phyloP scores from a whole-genome alignment of 2,113 vertebrate species.

The Pterocles orientalis region DNA sequence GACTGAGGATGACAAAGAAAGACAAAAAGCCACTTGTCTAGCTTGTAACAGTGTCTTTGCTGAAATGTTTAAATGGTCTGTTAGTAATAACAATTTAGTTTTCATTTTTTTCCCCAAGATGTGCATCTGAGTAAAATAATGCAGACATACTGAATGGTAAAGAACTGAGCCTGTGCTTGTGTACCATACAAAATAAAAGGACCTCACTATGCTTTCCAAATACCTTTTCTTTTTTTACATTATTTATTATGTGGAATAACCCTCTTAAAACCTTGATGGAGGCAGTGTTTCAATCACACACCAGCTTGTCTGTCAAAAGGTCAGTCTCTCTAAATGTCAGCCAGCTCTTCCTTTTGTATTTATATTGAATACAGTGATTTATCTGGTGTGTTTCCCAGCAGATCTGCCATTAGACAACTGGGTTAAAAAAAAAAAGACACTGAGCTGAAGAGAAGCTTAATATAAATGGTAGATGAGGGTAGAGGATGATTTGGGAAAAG shows the following conservation, averaged over 20 bases:
- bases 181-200: neutral
- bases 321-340: conserved; percentile 45
- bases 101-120: neutral
- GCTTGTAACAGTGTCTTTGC: neutral
- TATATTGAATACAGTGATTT: neutral
- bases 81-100: neutral
- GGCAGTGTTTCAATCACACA: neutral
- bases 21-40: neutral
- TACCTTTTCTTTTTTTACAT: neutral
- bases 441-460: neutral
- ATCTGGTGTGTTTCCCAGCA: neutral
- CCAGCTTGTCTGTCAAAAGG: neutral
- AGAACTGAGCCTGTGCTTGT: neutral
- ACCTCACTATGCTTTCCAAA: neutral
- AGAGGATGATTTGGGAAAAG: neutral
- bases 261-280: neutral
- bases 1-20: neutral
- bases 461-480: neutral
- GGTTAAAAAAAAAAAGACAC: neutral
- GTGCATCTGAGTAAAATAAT: neutral
- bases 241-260: conserved; percentile 1
- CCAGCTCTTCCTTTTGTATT: neutral
- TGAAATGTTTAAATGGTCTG: neutral
- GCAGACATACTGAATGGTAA: neutral
- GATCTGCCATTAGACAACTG: neutral